phyloP scores from a whole-genome alignment of 2,888 invertebrate genomes.

The Pollenia griseotomentosa region DNA sequence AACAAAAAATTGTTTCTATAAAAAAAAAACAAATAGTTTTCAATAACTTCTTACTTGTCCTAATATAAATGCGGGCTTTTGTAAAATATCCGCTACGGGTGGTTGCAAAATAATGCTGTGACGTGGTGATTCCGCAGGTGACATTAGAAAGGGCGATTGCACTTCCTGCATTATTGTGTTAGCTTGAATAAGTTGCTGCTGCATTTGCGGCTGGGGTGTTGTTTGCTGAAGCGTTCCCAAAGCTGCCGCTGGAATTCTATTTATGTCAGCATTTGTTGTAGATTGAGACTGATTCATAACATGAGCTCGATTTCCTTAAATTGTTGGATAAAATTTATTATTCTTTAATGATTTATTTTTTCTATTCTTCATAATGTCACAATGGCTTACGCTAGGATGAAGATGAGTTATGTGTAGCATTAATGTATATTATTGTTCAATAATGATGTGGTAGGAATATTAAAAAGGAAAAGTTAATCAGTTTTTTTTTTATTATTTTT shows the following conservation, averaged over 20 bases:
- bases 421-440: neutral
- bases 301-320: slow-evolving; percentile 80
- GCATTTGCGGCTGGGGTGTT: slow-evolving; percentile 18
- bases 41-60: slow-evolving; percentile 78
- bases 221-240: slow-evolving; percentile 74
- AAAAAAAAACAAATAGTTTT: slow-evolving; percentile 2
- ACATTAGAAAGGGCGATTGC: slow-evolving; percentile 67
- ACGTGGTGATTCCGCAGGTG: slow-evolving; percentile 79
- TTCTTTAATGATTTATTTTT: slow-evolving; percentile 2
- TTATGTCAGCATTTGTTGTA: slow-evolving; percentile 50
- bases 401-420: slow-evolving; percentile 27
- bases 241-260: slow-evolving; percentile 75
- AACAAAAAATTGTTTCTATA: slow-evolving; percentile 24
- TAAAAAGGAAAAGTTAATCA: slow-evolving; percentile 12
- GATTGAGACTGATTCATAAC: slow-evolving; percentile 76
- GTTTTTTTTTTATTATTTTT: neutral
- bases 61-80: slow-evolving; percentile 79
- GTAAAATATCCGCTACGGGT: slow-evolving; percentile 81
- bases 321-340: slow-evolving; percentile 17
- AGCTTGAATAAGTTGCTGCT: slow-evolving; percentile 35
- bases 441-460: neutral
- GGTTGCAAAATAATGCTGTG: slow-evolving; percentile 86
- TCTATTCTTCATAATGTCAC: neutral
- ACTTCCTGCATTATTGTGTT: slow-evolving; percentile 10
- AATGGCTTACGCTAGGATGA: slow-evolving; percentile 52